Percentiles rank a stretch among this genome's conserved stretches.
Conservation (phyloP, 1,140 invertebrate genomes). For the Heliconius nattereri region DNA sequence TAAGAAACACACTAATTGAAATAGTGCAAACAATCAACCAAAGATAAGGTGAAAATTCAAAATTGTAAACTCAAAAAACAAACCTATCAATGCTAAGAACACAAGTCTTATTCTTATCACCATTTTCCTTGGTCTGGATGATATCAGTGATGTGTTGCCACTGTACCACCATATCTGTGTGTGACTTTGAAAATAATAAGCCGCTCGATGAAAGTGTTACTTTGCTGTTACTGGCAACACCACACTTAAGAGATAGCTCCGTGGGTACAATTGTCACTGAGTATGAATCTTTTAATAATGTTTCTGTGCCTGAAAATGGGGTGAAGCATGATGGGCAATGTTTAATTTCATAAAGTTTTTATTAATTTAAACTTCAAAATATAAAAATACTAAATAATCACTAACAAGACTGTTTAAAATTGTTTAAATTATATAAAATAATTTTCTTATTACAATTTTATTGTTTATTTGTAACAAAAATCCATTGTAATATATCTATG, state of each 20-base stretch:
- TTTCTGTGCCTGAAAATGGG: conserved; percentile 68
- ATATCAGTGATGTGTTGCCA: conserved; percentile 61
- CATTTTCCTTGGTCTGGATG: conserved; percentile 44
- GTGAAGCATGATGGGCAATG: conserved; percentile 55
- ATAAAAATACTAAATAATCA: too few relatives aligned
- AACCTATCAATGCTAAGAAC: conserved; percentile 65
- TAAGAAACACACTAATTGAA: not conserved
- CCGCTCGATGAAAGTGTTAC: conserved; percentile 56
- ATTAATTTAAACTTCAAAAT: too few relatives aligned
- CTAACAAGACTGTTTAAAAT: too few relatives aligned
- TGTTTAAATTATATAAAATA: too few relatives aligned
- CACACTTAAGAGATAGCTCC: conserved; percentile 61
- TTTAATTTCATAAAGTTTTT: conserved; percentile 24
- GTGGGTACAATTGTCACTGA: conserved; percentile 61
- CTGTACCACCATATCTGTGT: conserved; percentile 48
- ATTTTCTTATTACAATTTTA: too few relatives aligned
- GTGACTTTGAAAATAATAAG: conserved; percentile 50
- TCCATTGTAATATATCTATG: conserved; percentile 2
- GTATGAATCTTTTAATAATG: conserved; percentile 66
- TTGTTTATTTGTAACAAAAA: too few relatives aligned
- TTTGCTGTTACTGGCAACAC: conserved; percentile 52
- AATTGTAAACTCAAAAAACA: conserved; percentile 37
- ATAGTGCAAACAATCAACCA: not conserved
- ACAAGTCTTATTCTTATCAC: conserved; percentile 58
- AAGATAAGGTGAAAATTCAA: not conserved